Evolutionary conservation across 1,140 invertebrate genomes (phyloP).

Genomic region (Metopolophium dirhodum): DNA sequence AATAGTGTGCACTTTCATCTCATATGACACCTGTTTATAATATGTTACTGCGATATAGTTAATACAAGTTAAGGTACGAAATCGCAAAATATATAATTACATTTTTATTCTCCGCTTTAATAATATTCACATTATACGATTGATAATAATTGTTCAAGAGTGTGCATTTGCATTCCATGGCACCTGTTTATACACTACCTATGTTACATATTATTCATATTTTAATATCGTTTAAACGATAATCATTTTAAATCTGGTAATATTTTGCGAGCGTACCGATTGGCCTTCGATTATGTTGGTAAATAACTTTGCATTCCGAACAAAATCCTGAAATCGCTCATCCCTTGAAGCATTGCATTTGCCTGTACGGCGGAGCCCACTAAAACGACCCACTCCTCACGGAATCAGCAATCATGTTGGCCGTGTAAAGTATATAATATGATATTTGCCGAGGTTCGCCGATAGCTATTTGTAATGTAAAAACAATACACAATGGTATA

Average conservation of each 20-base stretch:
- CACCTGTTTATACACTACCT: too few relatives aligned
- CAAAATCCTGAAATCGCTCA: background rate
- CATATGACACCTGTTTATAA: too few relatives aligned
- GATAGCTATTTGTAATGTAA: background rate
- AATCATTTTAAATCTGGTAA: background rate
- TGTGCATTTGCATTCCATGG: too few relatives aligned
- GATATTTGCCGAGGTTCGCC: background rate
- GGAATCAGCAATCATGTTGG: background rate
- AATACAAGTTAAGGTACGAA: too few relatives aligned
- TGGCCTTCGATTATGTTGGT: background rate
- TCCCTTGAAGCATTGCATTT: background rate
- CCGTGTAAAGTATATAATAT: background rate
- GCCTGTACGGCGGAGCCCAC: background rate
- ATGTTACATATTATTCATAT: background rate
- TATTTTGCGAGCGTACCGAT: background rate
- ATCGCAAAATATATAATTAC: too few relatives aligned
- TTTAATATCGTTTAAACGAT: background rate
- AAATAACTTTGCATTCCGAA: background rate
- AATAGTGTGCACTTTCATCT: too few relatives aligned
- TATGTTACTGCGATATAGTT: too few relatives aligned
- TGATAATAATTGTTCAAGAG: too few relatives aligned
- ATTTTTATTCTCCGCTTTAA: too few relatives aligned
- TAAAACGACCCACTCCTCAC: background rate
- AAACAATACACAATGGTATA: background rate
- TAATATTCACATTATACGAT: too few relatives aligned